Evolutionary conservation across 2,113 vertebrate species (phyloP), one percentile per base, ranked within the genome.

Genomic region (Origma solitaria): DNA sequence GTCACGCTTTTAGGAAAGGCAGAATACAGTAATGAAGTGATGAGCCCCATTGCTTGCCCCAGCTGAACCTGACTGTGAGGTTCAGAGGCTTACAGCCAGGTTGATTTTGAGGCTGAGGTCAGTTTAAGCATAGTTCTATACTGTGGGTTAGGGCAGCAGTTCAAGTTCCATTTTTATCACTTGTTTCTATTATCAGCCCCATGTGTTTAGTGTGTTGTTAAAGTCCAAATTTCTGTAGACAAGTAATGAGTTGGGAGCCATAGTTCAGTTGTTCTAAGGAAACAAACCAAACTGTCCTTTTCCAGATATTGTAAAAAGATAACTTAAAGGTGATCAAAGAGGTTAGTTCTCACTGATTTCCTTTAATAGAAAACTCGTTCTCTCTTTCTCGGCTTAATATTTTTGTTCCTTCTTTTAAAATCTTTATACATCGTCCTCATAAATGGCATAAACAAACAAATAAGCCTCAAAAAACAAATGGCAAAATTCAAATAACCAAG

Each of bases 201-300:
- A 40, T 20, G 28, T 79, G 17, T 45, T 91, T 57, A 61, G 31
- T 76, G 25, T 69, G 93, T 90, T 72, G 37, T 13, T 92, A 19
- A 94, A 85, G 78, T 92, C 61, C 71, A 61, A n/a, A 82, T 90
- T 92, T 92, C 83, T 94, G 58, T 38, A 65, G 58, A 61, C 23
- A 65, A 87, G 30, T 33, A 45, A 38, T 42, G 40, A 76, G 15
- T n/a, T 82, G 14, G 13, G 20, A 82, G 18, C 17, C 45, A 60
- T 45, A 33, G 28, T 57, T 90, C 27, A 40, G 25, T 30, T 75
- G 8, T 42, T 83, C 20, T 33, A 81, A n/a, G 40, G 14, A 83
- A 76, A 28, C 53, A 47, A 33, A 2, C 3, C 16, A 66, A 77
- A 49, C 44, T 38, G 8, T n/a, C 7, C 19, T 80, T 76, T 80